Evolutionary conservation across 2,888 invertebrate species (phyloP).

Genomic region (Amiota communis): DNA sequence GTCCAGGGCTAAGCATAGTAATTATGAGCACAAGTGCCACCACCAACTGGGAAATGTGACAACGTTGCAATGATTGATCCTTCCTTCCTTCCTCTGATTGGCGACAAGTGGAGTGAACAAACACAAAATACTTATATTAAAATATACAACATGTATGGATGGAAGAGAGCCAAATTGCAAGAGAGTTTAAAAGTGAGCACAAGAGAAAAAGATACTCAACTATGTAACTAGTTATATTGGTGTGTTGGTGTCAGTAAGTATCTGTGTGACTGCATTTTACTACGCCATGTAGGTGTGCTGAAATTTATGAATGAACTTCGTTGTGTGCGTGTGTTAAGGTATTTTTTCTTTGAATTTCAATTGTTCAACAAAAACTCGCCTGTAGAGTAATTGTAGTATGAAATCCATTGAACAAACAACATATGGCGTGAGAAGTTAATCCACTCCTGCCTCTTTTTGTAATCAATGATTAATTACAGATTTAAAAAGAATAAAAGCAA

Average conservation of each 20-base stretch:
- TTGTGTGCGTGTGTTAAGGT: conserved; percentile 50
- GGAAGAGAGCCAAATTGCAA: conserved; percentile 4
- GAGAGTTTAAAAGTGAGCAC: conserved; percentile 46
- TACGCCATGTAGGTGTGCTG: conserved; percentile 65
- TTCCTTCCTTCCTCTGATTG: not conserved
- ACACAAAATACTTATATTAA: not conserved
- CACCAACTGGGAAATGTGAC: conserved; percentile 19
- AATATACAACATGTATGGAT: conserved; percentile 10
- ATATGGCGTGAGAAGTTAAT: not conserved
- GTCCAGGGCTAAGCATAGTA: not conserved
- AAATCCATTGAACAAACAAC: not conserved
- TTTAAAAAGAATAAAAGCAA: no score
- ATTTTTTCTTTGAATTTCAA: conserved; percentile 27
- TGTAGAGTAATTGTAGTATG: no score
- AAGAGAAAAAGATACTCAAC: no score
- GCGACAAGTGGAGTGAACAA: conserved; percentile 16
- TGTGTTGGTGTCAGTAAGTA: not conserved
- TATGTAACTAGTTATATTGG: not conserved
- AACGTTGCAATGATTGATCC: conserved; percentile 47
- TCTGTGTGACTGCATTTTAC: conserved; percentile 56
- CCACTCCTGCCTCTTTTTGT: no score
- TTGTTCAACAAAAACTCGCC: not conserved
- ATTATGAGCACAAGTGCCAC: not conserved
- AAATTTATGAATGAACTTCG: conserved; percentile 62
- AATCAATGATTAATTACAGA: no score